A percentile compares a stretch with the other conserved stretches of the same genome.
These are phyloP conservation scores for Nebria salina DNA, from an alignment of 2,888 invertebrate species.

Conservation along the genomic window DNA sequence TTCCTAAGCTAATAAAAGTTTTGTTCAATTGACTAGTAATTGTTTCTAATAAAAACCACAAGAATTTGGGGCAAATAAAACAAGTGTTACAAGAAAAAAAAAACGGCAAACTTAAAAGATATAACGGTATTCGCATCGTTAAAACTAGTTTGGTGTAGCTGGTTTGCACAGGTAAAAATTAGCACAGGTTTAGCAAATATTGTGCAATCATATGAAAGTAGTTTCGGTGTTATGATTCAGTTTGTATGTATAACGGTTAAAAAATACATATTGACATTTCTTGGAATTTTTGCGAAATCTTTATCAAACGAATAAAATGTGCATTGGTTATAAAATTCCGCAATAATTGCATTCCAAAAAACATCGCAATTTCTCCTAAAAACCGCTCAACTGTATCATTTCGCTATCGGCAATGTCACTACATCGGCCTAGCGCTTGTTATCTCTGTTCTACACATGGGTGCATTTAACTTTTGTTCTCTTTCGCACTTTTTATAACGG, in stretches of 20 bases:
- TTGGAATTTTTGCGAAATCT: neutral
- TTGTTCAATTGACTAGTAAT: neutral
- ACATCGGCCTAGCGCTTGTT: conserved; percentile 49
- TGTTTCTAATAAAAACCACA: conserved; percentile 1
- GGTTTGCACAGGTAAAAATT: neutral
- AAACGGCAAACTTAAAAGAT: neutral
- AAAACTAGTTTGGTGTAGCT: neutral
- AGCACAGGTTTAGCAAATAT: neutral
- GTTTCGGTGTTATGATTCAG: neutral
- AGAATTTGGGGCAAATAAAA: neutral
- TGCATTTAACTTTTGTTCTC: neutral
- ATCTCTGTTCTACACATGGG: conserved; percentile 32
- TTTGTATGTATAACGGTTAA: neutral
- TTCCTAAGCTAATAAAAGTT: neutral
- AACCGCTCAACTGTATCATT: neutral
- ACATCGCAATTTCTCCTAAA: neutral
- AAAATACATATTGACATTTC: neutral
- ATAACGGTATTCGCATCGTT: neutral
- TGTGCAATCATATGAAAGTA: neutral
- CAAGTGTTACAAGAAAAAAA: neutral
- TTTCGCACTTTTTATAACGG: neutral
- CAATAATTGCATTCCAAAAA: neutral
- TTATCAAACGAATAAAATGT: neutral
- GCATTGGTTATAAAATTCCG: neutral
- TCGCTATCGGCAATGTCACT: conserved; percentile 50